Base-by-base conservation (phyloP, 1,140 invertebrate genomes). In the Euwallacea fornicatus region DNA sequence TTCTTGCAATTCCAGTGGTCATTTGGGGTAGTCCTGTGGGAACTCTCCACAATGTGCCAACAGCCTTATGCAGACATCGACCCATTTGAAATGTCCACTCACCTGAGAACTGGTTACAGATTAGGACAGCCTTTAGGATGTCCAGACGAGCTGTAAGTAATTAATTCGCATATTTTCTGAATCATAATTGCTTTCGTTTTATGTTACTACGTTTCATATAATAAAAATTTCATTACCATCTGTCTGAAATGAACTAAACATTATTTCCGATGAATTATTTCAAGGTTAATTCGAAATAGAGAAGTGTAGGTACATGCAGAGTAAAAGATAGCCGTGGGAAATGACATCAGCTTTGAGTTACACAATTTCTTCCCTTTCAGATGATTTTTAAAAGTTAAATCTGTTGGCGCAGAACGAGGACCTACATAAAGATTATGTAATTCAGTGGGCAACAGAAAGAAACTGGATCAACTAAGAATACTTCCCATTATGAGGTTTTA, bases 11-110 rank as follows among this genome's bases (percentile, higher is more conserved):
- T 73, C 13, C 63, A 73, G 72, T 98, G 96, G 96, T 90, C 95
- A 50, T 93, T 96, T 83, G 96, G 96, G 0, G 95, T 98, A 7
- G 84, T 96, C 11, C 83, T 98, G 72, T 98, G 96, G 96, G 96
- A 98, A 81, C 82, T 98, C 68, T 93, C 95, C 69, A 98, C 95
- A 0, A 84, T 96, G 56, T 95, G 93, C 0, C 94, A 96, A 78
- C 94, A 97, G 79, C 96, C 96, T 0, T 98, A 96, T 78, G 85
- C 90, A 9, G 93, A 96, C 79, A 89, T 97, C 9, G 93, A 96
- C 83, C 91, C 94, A 7, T 97, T 96, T 80, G 95, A 98, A 81
- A 94, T 98, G 86, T 89, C 89, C 8, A 89, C 91, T 42, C 96
- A 95, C 83, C 83, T 98, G 33, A 86, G 90, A 69, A 93, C 95